These are phyloP conservation scores for Pelmatolapia mariae DNA, from an alignment of 2,113 vertebrate species.

Conservation along the genomic window DNA sequence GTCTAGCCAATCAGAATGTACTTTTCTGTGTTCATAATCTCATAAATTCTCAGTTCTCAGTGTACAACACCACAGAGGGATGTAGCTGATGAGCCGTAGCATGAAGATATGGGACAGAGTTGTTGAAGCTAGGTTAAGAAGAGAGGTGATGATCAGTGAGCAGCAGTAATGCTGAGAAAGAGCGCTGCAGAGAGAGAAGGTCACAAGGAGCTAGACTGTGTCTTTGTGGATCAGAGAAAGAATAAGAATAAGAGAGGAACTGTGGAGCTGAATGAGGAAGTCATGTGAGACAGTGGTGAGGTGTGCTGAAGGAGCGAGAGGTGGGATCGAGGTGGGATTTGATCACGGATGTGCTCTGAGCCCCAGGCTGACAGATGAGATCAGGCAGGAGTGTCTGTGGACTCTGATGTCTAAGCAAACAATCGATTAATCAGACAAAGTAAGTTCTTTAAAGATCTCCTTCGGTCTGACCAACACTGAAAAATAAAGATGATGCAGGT, in stretches of 20 bases:
- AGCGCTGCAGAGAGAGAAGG: rapidly evolving
- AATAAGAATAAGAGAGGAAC: rapidly evolving
- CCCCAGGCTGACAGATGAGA: background rate
- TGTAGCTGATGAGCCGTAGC: background rate
- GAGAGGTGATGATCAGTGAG: background rate
- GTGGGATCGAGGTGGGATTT: background rate
- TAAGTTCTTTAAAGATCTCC: background rate
- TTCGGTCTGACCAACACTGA: background rate
- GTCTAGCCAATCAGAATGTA: background rate
- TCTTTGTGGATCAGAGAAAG: background rate
- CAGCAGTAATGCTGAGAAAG: rapidly evolving
- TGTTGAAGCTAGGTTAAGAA: background rate
- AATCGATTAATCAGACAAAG: background rate
- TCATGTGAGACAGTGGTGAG: background rate
- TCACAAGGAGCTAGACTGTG: background rate
- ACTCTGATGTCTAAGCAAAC: background rate
- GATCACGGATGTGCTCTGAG: background rate
- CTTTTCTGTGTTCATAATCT: background rate
- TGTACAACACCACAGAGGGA: background rate
- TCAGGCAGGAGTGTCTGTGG: background rate
- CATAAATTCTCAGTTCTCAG: background rate
- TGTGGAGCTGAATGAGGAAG: background rate
- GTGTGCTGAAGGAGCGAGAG: background rate
- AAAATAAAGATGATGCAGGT: background rate
- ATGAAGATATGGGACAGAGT: background rate